Conservation (phyloP, 2,113 vertebrate species). For the Lota lota region DNA sequence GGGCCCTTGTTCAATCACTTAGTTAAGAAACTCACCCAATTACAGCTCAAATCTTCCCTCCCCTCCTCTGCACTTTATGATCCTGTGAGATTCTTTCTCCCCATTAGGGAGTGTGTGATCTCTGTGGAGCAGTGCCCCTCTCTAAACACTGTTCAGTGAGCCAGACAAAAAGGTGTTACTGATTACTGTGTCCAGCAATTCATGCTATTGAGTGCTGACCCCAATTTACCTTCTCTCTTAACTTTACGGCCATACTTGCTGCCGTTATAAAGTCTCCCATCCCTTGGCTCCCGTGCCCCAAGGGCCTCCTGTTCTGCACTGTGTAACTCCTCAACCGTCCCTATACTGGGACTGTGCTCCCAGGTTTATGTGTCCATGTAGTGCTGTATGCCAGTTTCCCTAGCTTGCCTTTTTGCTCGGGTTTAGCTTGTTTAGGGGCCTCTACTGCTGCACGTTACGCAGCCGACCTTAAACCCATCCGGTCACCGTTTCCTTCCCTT, state of each 20-base stretch:
- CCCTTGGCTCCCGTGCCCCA: slow-evolving; percentile 28
- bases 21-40: too few species aligned
- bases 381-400: slow-evolving; percentile 40
- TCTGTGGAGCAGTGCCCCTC: background rate
- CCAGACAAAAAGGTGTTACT: slow-evolving; percentile 70
- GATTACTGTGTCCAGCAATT: slow-evolving; percentile 65
- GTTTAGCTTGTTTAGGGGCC: too few species aligned
- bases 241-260: slow-evolving; percentile 66
- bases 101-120: slow-evolving; percentile 29
- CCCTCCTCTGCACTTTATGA: slow-evolving; percentile 44
- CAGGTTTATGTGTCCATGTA: too few species aligned
- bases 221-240: slow-evolving; percentile 65
- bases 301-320: slow-evolving; percentile 32
- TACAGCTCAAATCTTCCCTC: background rate
- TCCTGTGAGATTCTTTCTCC: slow-evolving; percentile 51
- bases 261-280: slow-evolving; percentile 46
- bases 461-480: background rate
- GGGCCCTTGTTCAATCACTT: too few species aligned
- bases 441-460: slow-evolving; percentile 12
- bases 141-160: slow-evolving; percentile 42
- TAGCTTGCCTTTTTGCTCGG: slow-evolving; percentile 23
- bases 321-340: slow-evolving; percentile 5
- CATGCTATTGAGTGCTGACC: slow-evolving; percentile 58
- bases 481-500: too few species aligned
- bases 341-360: too few species aligned